phyloP scores from a whole-genome alignment of 2,888 invertebrate genomes.

The Fragum fragum region DNA sequence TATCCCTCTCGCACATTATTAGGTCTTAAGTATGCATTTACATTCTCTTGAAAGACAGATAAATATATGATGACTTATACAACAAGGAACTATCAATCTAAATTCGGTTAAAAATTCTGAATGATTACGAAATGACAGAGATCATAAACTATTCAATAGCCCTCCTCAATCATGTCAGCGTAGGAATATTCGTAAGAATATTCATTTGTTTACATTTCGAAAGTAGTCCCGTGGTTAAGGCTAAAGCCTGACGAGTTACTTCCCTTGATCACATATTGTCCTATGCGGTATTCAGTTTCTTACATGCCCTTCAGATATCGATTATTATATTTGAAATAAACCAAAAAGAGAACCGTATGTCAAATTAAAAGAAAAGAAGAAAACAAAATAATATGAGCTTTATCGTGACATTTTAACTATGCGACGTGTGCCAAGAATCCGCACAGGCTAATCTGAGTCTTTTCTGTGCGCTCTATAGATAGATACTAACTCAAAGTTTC shows the following conservation, averaged over 20 bases:
- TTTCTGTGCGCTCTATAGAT: too few relatives aligned
- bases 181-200: not conserved
- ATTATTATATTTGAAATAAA: too few relatives aligned
- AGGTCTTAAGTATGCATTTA: not conserved
- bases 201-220: constrained; percentile 22
- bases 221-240: not conserved
- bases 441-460: too few relatives aligned
- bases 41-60: not conserved
- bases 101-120: not conserved
- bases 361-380: too few relatives aligned
- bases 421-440: too few relatives aligned
- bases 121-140: constrained; percentile 9
- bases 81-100: not conserved
- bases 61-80: not conserved
- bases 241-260: not conserved
- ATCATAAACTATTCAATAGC: constrained; percentile 6
- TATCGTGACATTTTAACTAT: too few relatives aligned
- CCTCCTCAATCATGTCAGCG: constrained; percentile 9
- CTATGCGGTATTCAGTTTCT: too few relatives aligned
- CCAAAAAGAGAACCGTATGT: too few relatives aligned
- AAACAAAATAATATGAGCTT: too few relatives aligned
- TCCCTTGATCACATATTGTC: too few relatives aligned
- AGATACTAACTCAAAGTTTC: too few relatives aligned
- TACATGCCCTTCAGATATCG: too few relatives aligned
- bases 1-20: not conserved